Conservation (phyloP, 2,888 invertebrate genomes). For the Hyles lineata region DNA sequence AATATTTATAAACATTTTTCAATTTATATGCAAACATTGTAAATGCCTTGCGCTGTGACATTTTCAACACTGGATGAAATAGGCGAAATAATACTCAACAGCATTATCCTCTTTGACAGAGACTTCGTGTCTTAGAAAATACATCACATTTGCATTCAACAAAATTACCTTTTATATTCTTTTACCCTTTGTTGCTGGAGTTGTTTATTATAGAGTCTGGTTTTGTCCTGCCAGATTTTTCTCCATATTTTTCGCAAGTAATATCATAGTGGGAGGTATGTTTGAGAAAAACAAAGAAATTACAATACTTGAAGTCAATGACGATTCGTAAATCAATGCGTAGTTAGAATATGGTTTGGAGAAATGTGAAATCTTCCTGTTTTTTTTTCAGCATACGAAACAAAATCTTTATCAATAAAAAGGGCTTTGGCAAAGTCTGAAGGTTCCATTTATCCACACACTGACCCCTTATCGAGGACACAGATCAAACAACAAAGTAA, state of each 20-base stretch:
- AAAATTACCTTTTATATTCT: neutral
- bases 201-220: neutral
- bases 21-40: slow-evolving; percentile 25
- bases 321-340: neutral
- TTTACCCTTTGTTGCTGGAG: neutral
- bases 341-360: neutral
- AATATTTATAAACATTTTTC: slow-evolving; percentile 13
- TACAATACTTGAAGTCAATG: neutral
- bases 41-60: neutral
- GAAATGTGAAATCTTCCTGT: no score
- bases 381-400: no score
- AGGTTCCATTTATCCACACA: neutral
- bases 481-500: neutral
- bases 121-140: neutral
- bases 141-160: slow-evolving; percentile 1
- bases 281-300: neutral
- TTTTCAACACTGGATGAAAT: neutral
- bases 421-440: neutral
- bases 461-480: neutral
- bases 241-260: neutral
- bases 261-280: neutral
- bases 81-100: slow-evolving; percentile 11
- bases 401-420: no score
- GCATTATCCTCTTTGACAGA: neutral
- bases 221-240: neutral